Evolutionary conservation across 2,113 vertebrate genomes (phyloP), one percentile per base, ranked within the genome.

Genomic region (Triplophysa siluroides): DNA sequence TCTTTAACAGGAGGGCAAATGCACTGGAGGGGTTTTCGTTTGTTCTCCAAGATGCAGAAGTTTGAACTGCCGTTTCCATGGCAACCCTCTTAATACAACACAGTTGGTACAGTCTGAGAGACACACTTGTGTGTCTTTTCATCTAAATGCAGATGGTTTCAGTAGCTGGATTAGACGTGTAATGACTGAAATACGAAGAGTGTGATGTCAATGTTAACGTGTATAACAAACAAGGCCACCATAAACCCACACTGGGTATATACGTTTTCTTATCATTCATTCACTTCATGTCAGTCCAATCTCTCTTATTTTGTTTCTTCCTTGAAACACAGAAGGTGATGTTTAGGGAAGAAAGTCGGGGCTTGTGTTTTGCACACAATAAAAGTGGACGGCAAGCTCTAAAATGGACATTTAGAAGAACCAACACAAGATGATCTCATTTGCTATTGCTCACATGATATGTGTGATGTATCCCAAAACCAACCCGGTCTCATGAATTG

Each of bases 61-160:
- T 91, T 87, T 84, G 81, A 84, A 89, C 85, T 82, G 23, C 84
- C 60, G 91, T 93, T 88, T 80, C 91, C 85, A 92, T 91, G 85
- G 91, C 89, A 89, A 92, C 92, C 26, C 84, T 71, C 68, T 2
- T 12, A 90, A 92, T 85, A 92, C 90, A 91, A 91, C 88, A 82
- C 84, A 77, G 84, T 84, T 76, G 89, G 90, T 90, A 86, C 87
- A 89, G 88, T 86, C 80, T 81, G 87, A 85, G 81, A 83, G 82
- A 21, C 7, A 58, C 1, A 1, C 45, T 33, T 65, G 18, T 52
- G 62, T 33, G 24, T 14, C 74, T 76, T 38, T 29, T 24, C 52
- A 56, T 56, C 5, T 38, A 38, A 38, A 38, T 38, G 5, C 43
- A 45, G 10, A 4, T 45, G 1, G 41, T 43, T 43, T 43, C 41